Evolutionary conservation across 2,113 vertebrate species (phyloP), one percentile per base, ranked within the genome.

Genomic region (Phalacrocorax brasilianus): DNA sequence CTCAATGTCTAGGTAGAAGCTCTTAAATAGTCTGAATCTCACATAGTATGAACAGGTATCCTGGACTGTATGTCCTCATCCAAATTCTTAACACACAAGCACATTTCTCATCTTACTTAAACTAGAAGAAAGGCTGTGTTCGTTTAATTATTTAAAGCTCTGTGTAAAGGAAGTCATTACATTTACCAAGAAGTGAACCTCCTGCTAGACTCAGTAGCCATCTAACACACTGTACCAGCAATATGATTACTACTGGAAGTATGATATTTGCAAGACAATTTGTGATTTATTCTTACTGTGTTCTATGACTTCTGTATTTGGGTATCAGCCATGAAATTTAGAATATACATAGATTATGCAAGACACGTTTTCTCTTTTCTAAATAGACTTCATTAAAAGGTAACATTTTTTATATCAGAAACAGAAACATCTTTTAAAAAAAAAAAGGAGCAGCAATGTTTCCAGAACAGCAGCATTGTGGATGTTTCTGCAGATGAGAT

Each of bases 1-100:
- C 5, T 62, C 24, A 38, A 0, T 7, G 4, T 28, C 17, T 33
- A 33, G 1, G 1, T 40, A 72, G 30, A 23, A 55, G 32, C 6
- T 62, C 11, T 76, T n/a, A 84, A 63, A 28, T 81, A 3, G 66
- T 74, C 61, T 82, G 24, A 56, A 76, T 63, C 63, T 59, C 28
- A 42, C 14, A 9, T 0, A 45, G 10, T 32, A 55, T 26, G 14
- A 68, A 26, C 15, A 72, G 8, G 14, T 59, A 22, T 50, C 33
- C 23, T 83, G 63, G 20, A 32, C 20, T 72, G 2, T 18, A 45
- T 35, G n/a, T 44, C 20, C 2, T 87, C 14, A 47, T 33, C 6
- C 6, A 66, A 35, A 62, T 66, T 32, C 27, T 61, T 74, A 58
- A 58, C 14, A 62, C 3, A 77, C 11, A 49, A 77, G 10, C 20